Percentiles rank a stretch among this genome's conserved stretches.
These are phyloP conservation scores for Chitala chitala DNA, from an alignment of 2,113 vertebrate genomes.

Conservation along the genomic window DNA sequence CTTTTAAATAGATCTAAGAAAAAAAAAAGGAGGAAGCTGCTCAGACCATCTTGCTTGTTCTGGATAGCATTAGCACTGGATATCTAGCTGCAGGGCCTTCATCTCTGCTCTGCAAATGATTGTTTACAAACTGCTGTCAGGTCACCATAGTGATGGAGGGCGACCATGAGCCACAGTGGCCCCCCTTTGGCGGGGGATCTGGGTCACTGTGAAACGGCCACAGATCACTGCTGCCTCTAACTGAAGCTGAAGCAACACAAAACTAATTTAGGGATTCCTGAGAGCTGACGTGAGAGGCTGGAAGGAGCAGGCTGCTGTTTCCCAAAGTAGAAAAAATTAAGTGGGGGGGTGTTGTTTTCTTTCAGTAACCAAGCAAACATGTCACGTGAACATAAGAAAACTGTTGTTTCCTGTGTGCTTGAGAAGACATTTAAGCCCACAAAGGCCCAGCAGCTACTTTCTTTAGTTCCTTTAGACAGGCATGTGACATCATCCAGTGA, in stretches of 20 bases:
- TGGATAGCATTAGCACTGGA: background rate
- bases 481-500: too few species aligned
- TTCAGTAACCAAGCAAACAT: background rate
- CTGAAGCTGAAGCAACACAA: slow-evolving; percentile 16
- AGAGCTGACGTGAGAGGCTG: slow-evolving; percentile 16
- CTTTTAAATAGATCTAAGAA: background rate
- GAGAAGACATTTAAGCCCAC: background rate
- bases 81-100: background rate
- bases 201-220: background rate
- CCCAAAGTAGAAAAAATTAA: background rate
- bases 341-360: background rate
- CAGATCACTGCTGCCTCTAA: background rate
- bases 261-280: slow-evolving; percentile 22
- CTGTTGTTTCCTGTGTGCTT: background rate
- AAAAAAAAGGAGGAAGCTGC: background rate
- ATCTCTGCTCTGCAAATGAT: background rate
- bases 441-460: background rate
- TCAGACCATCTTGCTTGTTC: background rate
- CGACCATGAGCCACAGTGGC: background rate
- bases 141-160: slow-evolving; percentile 9
- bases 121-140: slow-evolving; percentile 19
- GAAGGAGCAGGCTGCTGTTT: background rate
- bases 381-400: background rate
- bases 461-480: too few species aligned
- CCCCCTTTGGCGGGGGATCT: background rate